phyloP scores from a whole-genome alignment of 2,797 vertebrate species.

The Scolopax bukidnonensis region DNA sequence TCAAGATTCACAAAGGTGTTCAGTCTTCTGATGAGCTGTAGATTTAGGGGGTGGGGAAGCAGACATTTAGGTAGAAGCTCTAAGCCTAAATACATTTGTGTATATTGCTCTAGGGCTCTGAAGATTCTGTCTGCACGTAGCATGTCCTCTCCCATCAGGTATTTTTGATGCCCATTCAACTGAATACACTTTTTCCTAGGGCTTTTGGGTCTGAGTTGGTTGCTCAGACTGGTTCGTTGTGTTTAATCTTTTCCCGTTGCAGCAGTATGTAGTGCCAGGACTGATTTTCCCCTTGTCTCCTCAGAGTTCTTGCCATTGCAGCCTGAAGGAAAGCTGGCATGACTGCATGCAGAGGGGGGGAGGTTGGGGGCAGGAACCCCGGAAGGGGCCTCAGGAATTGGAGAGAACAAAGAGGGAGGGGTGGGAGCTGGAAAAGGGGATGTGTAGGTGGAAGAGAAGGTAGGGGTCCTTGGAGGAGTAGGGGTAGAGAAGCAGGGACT shows the following conservation, averaged over 20 bases:
- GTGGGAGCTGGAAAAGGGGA: background rate
- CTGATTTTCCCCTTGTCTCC: background rate
- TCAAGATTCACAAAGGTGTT: background rate
- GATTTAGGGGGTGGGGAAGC: background rate
- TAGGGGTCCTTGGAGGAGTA: background rate
- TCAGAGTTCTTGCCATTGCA: background rate
- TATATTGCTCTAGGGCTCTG: background rate
- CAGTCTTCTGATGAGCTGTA: background rate
- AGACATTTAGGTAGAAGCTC: background rate
- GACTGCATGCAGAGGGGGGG: fast-evolving
- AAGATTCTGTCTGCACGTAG: background rate
- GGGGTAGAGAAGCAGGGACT: background rate
- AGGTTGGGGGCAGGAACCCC: background rate
- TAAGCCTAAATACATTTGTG: background rate
- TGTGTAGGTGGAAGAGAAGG: background rate
- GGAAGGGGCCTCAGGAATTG: background rate
- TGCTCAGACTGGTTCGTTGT: background rate
- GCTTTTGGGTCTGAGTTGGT: background rate
- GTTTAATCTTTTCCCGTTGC: background rate
- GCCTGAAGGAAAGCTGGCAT: background rate
- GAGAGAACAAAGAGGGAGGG: background rate
- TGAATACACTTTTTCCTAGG: background rate
- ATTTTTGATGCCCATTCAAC: background rate
- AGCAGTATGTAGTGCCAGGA: background rate
- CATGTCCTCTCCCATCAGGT: background rate